These are phyloP conservation scores for Puntigrus tetrazona DNA, from an alignment of 2,113 vertebrate species.

Conservation along the genomic window DNA sequence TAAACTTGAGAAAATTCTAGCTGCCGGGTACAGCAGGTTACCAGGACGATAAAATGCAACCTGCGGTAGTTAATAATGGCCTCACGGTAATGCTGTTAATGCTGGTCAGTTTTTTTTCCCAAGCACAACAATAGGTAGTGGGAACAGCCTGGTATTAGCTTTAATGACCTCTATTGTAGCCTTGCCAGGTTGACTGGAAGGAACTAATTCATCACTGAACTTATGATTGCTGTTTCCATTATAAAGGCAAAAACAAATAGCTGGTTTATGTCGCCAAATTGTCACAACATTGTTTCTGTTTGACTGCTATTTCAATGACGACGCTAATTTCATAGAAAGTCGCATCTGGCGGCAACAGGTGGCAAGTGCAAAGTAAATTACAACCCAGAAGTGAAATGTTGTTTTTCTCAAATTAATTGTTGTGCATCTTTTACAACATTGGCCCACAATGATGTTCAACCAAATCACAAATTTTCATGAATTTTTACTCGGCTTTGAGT, in stretches of 20 bases:
- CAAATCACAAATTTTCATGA: not conserved
- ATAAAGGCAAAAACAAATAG: not conserved
- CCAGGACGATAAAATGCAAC: not conserved
- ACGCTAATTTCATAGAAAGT: not conserved
- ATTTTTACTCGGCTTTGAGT: not conserved
- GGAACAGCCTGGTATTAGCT: not conserved
- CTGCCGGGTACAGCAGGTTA: not conserved
- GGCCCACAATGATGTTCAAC: too few species aligned
- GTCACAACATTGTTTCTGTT: not conserved
- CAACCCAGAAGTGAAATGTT: not conserved
- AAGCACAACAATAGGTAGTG: not conserved
- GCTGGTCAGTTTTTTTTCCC: not conserved
- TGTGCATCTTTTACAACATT: too few species aligned
- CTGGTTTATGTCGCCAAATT: not conserved
- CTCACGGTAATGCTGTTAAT: not conserved
- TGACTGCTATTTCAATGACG: not conserved
- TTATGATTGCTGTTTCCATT: conserved; percentile 56
- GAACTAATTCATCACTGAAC: conserved; percentile 69
- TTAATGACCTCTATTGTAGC: conserved; percentile 10
- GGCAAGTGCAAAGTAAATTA: not conserved
- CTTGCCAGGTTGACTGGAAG: conserved; percentile 61
- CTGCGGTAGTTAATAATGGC: not conserved
- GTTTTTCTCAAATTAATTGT: too few species aligned
- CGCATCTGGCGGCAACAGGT: not conserved
- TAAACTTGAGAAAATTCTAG: not conserved